A percentile compares a stretch with the other conserved stretches of the same genome.
These are phyloP conservation scores for Porites rus DNA, from an alignment of 92 coral and sea anemone species.

Conservation along the genomic window DNA sequence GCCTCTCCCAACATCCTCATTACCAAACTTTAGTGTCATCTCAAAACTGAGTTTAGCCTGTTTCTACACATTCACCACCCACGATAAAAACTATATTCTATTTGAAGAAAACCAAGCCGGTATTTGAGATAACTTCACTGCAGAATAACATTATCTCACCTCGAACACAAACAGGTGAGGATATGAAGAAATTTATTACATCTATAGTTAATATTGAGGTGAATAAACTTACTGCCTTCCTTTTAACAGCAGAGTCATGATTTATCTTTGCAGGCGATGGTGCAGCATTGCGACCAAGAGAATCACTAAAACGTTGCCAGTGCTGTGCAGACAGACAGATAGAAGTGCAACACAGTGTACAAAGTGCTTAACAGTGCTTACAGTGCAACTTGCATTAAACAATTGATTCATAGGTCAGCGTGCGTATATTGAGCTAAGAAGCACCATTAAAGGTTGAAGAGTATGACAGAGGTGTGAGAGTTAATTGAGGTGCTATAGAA, in stretches of 20 bases:
- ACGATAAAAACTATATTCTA: too few relatives aligned
- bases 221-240: conserved; percentile 50
- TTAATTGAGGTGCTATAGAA: too few relatives aligned
- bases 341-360: conserved; percentile 33
- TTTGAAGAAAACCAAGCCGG: too few relatives aligned
- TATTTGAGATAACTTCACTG: too few relatives aligned
- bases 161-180: too few relatives aligned
- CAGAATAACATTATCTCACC: too few relatives aligned
- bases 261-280: conserved; percentile 33
- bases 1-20: too few relatives aligned
- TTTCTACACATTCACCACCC: too few relatives aligned
- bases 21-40: too few relatives aligned
- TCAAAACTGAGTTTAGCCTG: too few relatives aligned
- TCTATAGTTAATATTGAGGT: neutral
- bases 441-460: neutral
- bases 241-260: conserved; percentile 1
- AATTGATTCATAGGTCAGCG: neutral
- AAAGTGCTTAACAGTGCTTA: conserved; percentile 6
- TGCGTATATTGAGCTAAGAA: neutral
- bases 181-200: too few relatives aligned
- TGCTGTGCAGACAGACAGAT: conserved; percentile 54
- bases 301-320: conserved; percentile 51
- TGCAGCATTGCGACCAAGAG: conserved; percentile 29
- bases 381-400: neutral
- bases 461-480: too few relatives aligned